These are phyloP conservation scores for Zygothrica quintamaculata DNA, from an alignment of 2,888 invertebrate species.

Conservation along the genomic window DNA sequence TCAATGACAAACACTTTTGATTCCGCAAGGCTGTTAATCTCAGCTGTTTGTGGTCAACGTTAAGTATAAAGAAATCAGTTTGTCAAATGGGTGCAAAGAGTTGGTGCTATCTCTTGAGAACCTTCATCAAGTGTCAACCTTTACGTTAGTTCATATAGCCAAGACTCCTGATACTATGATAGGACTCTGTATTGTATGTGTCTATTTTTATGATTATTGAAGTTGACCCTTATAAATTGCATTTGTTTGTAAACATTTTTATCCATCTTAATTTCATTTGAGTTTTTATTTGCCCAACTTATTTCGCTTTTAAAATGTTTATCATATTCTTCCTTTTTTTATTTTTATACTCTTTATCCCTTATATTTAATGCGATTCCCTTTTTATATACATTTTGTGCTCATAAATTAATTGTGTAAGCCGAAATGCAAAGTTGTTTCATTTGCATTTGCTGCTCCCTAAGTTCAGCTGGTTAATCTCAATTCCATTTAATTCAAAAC, in stretches of 20 bases:
- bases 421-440: conserved; percentile 1
- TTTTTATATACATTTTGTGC: neutral
- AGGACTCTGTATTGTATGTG: no score
- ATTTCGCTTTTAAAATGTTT: conserved; percentile 1
- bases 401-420: conserved; percentile 1
- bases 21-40: conserved; percentile 53
- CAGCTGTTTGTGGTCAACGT: conserved; percentile 23
- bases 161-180: neutral
- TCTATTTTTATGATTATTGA: no score
- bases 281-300: neutral
- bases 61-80: conserved; percentile 6
- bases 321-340: no score
- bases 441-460: conserved; percentile 9
- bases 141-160: conserved; percentile 28
- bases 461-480: conserved; percentile 11
- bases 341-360: no score
- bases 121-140: conserved; percentile 60
- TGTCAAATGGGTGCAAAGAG: conserved; percentile 1
- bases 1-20: conserved; percentile 2
- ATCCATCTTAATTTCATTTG: no score
- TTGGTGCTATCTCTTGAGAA: conserved; percentile 17
- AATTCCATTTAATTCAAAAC: conserved; percentile 5
- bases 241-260: no score
- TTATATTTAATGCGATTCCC: conserved; percentile 2
- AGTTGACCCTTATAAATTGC: no score